Conservation (phyloP, 92 coral and sea anemone species). For the Epizoanthus rinbou region DNA sequence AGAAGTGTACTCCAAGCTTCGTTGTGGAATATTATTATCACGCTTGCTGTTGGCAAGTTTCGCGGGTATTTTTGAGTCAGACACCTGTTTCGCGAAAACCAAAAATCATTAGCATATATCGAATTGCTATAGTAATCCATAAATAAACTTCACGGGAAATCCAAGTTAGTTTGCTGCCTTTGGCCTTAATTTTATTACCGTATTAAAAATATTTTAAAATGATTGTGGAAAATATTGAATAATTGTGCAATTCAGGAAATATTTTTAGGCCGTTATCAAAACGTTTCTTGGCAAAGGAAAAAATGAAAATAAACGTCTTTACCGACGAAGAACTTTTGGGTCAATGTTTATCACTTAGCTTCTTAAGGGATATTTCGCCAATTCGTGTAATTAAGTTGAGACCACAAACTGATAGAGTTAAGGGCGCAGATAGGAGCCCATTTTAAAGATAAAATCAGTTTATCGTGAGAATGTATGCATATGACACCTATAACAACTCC, state of each 20-base stretch:
- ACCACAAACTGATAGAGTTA: not conserved
- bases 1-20: conserved; percentile 98
- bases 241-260: not conserved
- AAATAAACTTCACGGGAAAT: not conserved
- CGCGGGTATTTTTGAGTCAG: conserved; percentile 67
- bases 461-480: not conserved
- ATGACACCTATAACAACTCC: conserved; percentile 10
- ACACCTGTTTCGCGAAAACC: conserved; percentile 64
- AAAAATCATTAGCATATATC: not conserved
- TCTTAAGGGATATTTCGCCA: not conserved
- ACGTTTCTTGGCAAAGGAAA: no score
- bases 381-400: not conserved
- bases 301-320: no score
- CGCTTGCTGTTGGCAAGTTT: conserved; percentile 87
- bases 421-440: not conserved
- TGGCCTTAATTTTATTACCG: not conserved
- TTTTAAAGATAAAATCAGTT: not conserved
- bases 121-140: not conserved
- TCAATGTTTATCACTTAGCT: not conserved
- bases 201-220: not conserved
- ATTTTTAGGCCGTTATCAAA: not conserved
- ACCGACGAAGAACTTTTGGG: not conserved
- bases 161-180: not conserved
- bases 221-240: not conserved
- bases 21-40: conserved; percentile 90